These are phyloP conservation scores for Laothoe populi DNA, from an alignment of 2,888 invertebrate genomes.

Conservation along the genomic window DNA sequence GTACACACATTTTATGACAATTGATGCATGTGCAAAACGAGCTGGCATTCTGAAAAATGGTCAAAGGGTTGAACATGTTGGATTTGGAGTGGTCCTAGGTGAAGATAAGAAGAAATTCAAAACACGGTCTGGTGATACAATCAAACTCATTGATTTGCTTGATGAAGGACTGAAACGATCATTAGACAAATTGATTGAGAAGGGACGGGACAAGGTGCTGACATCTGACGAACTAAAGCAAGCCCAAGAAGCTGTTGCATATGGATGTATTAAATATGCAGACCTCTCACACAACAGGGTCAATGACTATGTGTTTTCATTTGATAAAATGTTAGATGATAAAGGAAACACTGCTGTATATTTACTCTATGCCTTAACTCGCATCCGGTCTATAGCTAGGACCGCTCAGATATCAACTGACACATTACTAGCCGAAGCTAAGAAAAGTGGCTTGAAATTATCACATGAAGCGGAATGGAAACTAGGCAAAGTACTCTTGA, in stretches of 20 bases:
- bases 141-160: conserved; percentile 93
- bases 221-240: conserved; percentile 90
- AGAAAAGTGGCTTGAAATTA: conserved; percentile 87
- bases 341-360: conserved; percentile 99
- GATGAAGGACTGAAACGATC: conserved; percentile 96
- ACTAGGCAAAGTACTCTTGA: conserved; percentile 93
- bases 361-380: conserved; percentile 95
- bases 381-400: conserved; percentile 96
- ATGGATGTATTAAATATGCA: conserved; percentile 99
- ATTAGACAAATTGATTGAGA: conserved; percentile 93
- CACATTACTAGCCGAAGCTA: conserved; percentile 85
- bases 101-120: conserved; percentile 99
- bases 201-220: conserved; percentile 93
- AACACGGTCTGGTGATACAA: conserved; percentile 98
- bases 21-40: conserved; percentile 92
- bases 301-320: conserved; percentile 98
- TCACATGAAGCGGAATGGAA: conserved; percentile 98
- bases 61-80: conserved; percentile 94
- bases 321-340: conserved; percentile 99
- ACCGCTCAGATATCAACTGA: conserved; percentile 88
- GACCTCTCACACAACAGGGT: conserved; percentile 97
- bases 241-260: conserved; percentile 97
- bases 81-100: conserved; percentile 98
- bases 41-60: conserved; percentile 88
- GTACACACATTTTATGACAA: conserved; percentile 87